Evolutionary conservation across 2,888 invertebrate species (phyloP).

Genomic region (Ichneumon xanthorius): DNA sequence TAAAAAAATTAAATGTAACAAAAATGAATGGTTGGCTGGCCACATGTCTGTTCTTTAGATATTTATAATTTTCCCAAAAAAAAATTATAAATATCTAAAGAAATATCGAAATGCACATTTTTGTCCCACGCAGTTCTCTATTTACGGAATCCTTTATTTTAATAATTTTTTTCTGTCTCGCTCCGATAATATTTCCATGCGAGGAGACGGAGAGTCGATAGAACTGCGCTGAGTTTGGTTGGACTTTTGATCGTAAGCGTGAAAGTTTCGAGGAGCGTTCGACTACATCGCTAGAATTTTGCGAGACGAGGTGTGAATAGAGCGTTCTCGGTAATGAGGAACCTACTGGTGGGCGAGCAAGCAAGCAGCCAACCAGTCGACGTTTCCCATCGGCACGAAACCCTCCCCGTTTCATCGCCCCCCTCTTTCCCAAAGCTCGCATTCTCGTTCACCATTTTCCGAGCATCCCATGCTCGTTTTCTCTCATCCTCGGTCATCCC

Average conservation of each 20-base stretch:
- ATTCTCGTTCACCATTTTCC: slow-evolving; percentile 73
- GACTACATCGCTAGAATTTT: slow-evolving; percentile 71
- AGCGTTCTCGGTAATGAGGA: slow-evolving; percentile 80
- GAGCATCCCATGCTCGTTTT: slow-evolving; percentile 70
- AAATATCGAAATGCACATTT: neutral
- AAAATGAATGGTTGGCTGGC: no score
- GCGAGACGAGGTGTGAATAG: slow-evolving; percentile 78
- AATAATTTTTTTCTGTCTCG: no score
- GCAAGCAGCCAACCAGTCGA: slow-evolving; percentile 76
- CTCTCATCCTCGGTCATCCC: slow-evolving; percentile 70
- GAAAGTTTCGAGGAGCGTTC: slow-evolving; percentile 56
- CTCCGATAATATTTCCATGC: no score
- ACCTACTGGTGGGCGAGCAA: slow-evolving; percentile 72
- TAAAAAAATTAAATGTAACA: no score
- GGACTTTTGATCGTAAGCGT: neutral
- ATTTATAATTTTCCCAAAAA: neutral
- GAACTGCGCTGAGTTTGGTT: neutral
- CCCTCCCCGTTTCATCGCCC: slow-evolving; percentile 72
- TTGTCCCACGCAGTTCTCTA: no score
- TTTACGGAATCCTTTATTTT: no score
- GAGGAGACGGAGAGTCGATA: neutral
- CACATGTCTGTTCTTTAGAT: neutral
- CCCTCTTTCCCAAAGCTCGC: slow-evolving; percentile 70
- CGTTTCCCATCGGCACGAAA: slow-evolving; percentile 69
- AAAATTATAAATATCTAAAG: neutral